Conservation (phyloP, 35 echinoderm and acorn worm species). For the Patiria miniata region DNA sequence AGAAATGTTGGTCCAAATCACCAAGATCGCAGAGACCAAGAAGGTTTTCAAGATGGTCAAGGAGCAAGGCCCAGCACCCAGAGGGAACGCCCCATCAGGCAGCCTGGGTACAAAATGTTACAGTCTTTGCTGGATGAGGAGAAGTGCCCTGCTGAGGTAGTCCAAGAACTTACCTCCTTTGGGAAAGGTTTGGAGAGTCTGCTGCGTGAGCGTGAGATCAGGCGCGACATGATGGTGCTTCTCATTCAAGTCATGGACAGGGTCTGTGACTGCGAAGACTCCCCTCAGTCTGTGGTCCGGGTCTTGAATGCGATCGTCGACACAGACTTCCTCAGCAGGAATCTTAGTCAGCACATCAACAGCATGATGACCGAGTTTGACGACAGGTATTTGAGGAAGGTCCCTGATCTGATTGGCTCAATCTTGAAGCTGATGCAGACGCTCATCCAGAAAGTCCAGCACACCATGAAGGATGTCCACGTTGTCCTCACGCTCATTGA, state of each 20-base stretch:
- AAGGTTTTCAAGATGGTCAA: too few relatives aligned
- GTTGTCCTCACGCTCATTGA: slow-evolving; percentile 42
- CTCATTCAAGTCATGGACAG: slow-evolving; percentile 35
- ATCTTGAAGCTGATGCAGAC: slow-evolving; percentile 3
- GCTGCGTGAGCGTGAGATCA: slow-evolving; percentile 66
- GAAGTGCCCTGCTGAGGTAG: slow-evolving; percentile 16
- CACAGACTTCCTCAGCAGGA: neutral
- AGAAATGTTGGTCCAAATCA: neutral
- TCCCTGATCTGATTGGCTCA: slow-evolving; percentile 19
- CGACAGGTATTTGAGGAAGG: slow-evolving; percentile 10
- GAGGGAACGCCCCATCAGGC: neutral
- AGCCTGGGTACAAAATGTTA: slow-evolving; percentile 55
- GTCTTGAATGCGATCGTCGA: neutral
- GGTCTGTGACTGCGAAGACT: slow-evolving; percentile 49
- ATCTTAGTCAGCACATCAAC: slow-evolving; percentile 27
- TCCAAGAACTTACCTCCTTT: slow-evolving; percentile 37
- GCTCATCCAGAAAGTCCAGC: neutral
- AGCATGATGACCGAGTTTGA: slow-evolving; percentile 33
- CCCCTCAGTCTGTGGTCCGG: slow-evolving; percentile 47
- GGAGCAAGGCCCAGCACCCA: too few relatives aligned
- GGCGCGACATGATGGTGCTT: slow-evolving; percentile 62
- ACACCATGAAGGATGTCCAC: neutral
- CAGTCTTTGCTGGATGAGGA: slow-evolving; percentile 41
- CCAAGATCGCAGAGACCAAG: neutral
- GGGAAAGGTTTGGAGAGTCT: slow-evolving; percentile 57